A percentile compares a stretch with the other conserved stretches of the same genome.
These are phyloP conservation scores for Aphodius granarius DNA, from an alignment of 2,888 invertebrate genomes.

Conservation along the genomic window DNA sequence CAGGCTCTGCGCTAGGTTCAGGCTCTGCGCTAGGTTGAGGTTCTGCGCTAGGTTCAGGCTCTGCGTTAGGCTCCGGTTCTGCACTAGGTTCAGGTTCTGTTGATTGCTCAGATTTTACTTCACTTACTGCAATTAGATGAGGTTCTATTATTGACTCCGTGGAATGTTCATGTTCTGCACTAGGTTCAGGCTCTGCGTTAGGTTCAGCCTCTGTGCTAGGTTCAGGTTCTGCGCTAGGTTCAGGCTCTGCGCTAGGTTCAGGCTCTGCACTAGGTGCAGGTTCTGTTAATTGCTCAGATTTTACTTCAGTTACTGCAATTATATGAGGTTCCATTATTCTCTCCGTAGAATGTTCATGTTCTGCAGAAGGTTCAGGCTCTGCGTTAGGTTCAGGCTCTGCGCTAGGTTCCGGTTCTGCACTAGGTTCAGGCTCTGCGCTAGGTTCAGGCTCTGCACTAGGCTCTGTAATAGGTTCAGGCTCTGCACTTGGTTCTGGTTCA, in stretches of 20 bases:
- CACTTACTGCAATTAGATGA: too few relatives aligned
- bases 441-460: slow-evolving; percentile 38
- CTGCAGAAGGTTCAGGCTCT: slow-evolving; percentile 35
- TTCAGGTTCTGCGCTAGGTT: slow-evolving; percentile 32
- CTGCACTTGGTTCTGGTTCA: slow-evolving; percentile 33
- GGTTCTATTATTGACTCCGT: slow-evolving; percentile 31
- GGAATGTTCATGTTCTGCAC: too few relatives aligned
- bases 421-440: slow-evolving; percentile 38
- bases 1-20: slow-evolving; percentile 34
- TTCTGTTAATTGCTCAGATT: too few relatives aligned
- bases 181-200: slow-evolving; percentile 36
- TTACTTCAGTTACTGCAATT: slow-evolving; percentile 34
- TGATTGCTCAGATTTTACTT: too few relatives aligned
- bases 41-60: slow-evolving; percentile 32
- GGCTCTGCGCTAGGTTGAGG: slow-evolving; percentile 28
- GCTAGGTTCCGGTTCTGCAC: slow-evolving; percentile 29
- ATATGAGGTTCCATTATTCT: slow-evolving; percentile 32
- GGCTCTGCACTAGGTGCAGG: slow-evolving; percentile 36
- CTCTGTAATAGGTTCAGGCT: slow-evolving; percentile 33
- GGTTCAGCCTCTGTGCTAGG: slow-evolving; percentile 24
- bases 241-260: slow-evolving; percentile 35
- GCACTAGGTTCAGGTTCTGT: too few relatives aligned
- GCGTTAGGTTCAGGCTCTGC: slow-evolving; percentile 40
- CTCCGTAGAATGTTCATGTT: slow-evolving; percentile 34
- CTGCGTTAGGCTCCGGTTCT: slow-evolving; percentile 24